These are phyloP conservation scores for Monochamus saltuarius DNA, from an alignment of 1,140 invertebrate genomes.

Conservation along the genomic window DNA sequence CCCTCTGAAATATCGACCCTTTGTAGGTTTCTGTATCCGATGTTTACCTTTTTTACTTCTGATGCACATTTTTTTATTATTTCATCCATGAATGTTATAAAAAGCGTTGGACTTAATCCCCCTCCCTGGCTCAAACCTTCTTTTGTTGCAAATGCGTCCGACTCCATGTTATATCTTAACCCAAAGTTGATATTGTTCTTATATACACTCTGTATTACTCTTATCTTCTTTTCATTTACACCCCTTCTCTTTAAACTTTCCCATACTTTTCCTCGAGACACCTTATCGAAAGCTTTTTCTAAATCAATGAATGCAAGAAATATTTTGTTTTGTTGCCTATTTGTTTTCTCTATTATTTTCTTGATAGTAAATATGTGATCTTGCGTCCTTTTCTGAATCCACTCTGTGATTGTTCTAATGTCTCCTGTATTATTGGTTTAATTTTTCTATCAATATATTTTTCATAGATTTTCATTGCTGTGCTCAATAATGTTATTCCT, in stretches of 20 bases:
- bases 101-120: neutral
- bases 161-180: neutral
- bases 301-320: neutral
- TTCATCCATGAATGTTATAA: neutral
- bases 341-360: neutral
- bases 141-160: neutral
- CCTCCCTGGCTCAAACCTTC: neutral
- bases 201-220: neutral
- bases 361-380: slow-evolving; percentile 1
- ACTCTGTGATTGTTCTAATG: neutral
- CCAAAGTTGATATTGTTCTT: neutral
- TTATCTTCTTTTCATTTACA: neutral
- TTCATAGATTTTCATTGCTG: no score
- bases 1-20: neutral
- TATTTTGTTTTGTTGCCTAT: neutral
- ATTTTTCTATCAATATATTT: no score
- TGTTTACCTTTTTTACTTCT: neutral
- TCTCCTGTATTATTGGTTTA: neutral
- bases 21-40: neutral
- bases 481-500: no score
- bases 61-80: slow-evolving; percentile 2
- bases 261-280: neutral
- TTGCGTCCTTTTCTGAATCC: slow-evolving; percentile 3
- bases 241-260: neutral
- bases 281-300: neutral